phyloP scores from a whole-genome alignment of 2,888 invertebrate genomes.

The Macrostomum cliftonense region DNA sequence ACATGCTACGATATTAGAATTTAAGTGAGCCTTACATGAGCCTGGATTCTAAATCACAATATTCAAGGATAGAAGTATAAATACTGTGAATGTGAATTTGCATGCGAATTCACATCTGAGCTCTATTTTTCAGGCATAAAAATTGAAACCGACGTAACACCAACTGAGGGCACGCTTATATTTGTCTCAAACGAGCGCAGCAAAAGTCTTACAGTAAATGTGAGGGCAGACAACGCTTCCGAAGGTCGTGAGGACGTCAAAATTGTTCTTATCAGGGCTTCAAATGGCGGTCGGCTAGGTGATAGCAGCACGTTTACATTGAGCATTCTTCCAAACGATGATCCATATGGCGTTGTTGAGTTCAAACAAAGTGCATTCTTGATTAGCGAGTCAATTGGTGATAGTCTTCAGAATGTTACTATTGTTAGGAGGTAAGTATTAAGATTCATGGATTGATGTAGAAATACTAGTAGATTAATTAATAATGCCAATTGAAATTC shows the following conservation, averaged over 20 bases:
- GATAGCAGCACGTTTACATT: conserved; percentile 18
- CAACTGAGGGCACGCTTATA: conserved; percentile 22
- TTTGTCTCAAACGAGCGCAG: conserved; percentile 29
- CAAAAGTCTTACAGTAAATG: conserved; percentile 17
- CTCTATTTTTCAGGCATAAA: not conserved
- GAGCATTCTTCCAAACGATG: conserved; percentile 27
- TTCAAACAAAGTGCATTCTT: conserved; percentile 16
- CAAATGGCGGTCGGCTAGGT: conserved; percentile 22
- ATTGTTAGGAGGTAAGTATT: conserved; percentile 22
- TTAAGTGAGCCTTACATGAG: too few relatives aligned
- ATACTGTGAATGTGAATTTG: too few relatives aligned
- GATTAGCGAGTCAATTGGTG: conserved; percentile 17
- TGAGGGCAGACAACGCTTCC: conserved; percentile 25
- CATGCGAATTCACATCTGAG: too few relatives aligned
- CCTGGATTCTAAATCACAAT: too few relatives aligned
- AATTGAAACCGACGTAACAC: conserved; percentile 20
- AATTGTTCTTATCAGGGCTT: conserved; percentile 19
- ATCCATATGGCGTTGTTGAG: conserved; percentile 28
- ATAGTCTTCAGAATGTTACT: conserved; percentile 18
- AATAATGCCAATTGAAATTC: too few relatives aligned
- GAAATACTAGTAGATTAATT: too few relatives aligned
- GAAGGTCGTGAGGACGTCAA: conserved; percentile 26
- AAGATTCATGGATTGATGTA: too few relatives aligned
- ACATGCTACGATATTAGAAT: too few relatives aligned
- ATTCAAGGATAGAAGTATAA: too few relatives aligned